Evolutionary conservation across 2,797 vertebrate genomes (phyloP), one percentile per base, ranked within the genome.

Genomic region (Alfaro cultratus): DNA sequence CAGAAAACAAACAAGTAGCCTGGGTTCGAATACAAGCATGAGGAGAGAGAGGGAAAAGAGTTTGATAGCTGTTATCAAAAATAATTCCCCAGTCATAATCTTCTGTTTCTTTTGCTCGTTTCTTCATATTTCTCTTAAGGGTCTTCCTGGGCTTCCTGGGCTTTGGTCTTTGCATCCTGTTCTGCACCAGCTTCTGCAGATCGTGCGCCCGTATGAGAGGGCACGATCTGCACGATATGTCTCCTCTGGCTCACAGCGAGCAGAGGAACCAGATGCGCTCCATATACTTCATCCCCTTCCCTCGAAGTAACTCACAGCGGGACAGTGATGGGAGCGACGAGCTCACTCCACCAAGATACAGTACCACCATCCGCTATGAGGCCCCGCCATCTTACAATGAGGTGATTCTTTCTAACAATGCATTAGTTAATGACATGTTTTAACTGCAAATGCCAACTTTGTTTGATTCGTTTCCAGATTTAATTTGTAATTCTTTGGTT

Each of bases 271-370:
- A 49, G 0, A 73, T 74, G 0, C 80, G 62, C 5, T 57, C 92
- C 0, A 88, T 95, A 26, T 95, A 86, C 49, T 84, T 93, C 84
- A 95, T 95, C 75, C 94, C 93, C 53, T 93, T 92, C 72, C 90
- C 82, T 0, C 1, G 87, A 34, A 73, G 23, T 31, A 1, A 57
- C 15, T 82, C 93, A 1, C 84, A 26, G 41, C 80, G 68, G 47
- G 85, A 91, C 41, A 11, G 73, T 3, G 93, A 94, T 1, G 91
- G 91, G 12, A 53, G 41, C 29, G 75, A 89, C 15, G 0, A 26
- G 79, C 55, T 67, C 10, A 13, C 60, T 11, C 88, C 86, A 0
- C 92, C 92, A 21, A 79, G n/a, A 43, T 91, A 93, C 47, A 87
- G 73, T 80, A 72, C 74, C 0, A 36, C 68, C 1, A 68, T 0